Conservation (phyloP, 2,113 vertebrate genomes). For the Chionodraco myersi region DNA sequence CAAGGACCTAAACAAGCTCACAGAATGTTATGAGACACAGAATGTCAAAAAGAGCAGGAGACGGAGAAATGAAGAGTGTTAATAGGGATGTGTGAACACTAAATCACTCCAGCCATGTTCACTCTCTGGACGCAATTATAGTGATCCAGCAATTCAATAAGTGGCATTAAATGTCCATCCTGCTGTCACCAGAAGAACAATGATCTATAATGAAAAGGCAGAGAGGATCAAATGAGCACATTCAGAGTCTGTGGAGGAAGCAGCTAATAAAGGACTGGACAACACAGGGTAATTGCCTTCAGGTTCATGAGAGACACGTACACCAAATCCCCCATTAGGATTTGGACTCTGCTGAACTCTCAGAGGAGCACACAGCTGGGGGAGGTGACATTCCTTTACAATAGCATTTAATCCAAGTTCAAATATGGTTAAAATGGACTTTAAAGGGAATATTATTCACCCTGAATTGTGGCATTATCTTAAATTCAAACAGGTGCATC, state of each 20-base stretch:
- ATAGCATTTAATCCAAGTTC: background rate
- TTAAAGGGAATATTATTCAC: background rate
- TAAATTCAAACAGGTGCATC: constrained; percentile 10
- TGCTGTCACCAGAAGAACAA: background rate
- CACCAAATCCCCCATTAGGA: background rate
- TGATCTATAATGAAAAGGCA: background rate
- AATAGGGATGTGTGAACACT: too few species aligned
- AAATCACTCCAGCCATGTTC: background rate
- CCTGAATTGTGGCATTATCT: constrained; percentile 2
- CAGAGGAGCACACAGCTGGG: background rate
- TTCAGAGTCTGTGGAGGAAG: constrained; percentile 5
- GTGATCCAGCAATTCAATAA: constrained; percentile 2
- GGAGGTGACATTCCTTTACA: background rate
- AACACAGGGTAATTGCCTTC: constrained; percentile 3
- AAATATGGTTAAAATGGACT: constrained; percentile 16
- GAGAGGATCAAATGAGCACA: background rate
- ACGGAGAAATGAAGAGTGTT: background rate
- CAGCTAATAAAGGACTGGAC: constrained; percentile 2
- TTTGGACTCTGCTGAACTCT: background rate
- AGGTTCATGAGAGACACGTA: background rate
- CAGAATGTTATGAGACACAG: too few species aligned
- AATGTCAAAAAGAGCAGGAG: background rate
- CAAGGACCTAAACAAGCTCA: background rate
- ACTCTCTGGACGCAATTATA: background rate
- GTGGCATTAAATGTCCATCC: background rate